Base-by-base conservation (phyloP, 1,140 invertebrate genomes). In the Adelges cooleyi region DNA sequence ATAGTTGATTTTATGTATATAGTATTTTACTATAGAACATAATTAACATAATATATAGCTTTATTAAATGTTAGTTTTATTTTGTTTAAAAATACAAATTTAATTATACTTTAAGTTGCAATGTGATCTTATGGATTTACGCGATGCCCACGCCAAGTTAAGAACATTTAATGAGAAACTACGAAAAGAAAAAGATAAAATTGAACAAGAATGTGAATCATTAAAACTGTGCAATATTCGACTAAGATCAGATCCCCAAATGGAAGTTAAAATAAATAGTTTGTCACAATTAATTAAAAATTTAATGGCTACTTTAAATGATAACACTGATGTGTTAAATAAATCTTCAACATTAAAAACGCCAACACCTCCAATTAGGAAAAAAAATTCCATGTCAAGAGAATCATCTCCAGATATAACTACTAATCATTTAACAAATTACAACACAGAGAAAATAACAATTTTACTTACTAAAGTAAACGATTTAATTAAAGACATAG, bases 81-180 rank as follows among this genome's bases (percentile, higher is more conserved):
- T 42, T 49, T 52, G 2, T 27, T 20, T n/a, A 11, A 38, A 65
- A 49, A 8, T n/a, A 22, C 38, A 50, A 22, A 49, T 20, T 36
- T 29, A 38, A 3, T 38, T 15, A 15, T 33, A 36, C 27, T 38
- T 18, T 66, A 80, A 93, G 79, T 73, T 94, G 17, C 90, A 93
- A 75, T 89, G 86, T 71, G 90, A 94, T 77, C 74, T 94, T 29
- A 74, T 93, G 23, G 92, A 95, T 74, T 75, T 94, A 25, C 78
- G 90, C 17, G 91, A 94, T 74, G 90, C 90, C 20, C 90, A 94
- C 73, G 90, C 90, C 6, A 93, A 94, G 74, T 75, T 95, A 50
- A 79, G 91, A 42, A 92, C 90, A n/a, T 90, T 90, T 42, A 93
- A 92, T 73, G 91, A 94, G 69, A 92, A 93, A 72, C 78, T 94